Conservation (phyloP, 2,113 vertebrate genomes). For the Gobiocypris rarus region DNA sequence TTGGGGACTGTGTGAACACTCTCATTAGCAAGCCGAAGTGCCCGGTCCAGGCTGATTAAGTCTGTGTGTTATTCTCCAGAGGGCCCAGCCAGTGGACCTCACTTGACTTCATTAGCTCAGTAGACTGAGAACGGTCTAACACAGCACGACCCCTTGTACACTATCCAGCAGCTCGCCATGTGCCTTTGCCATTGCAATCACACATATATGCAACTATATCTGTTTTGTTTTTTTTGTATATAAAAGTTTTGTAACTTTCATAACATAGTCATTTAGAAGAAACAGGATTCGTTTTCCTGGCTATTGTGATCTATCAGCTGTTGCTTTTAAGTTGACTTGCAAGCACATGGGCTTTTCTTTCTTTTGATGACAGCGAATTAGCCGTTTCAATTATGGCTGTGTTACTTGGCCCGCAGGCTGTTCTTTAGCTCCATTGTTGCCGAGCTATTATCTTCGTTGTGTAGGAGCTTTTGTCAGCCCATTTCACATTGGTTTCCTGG, state of each 20-base stretch:
- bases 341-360: conserved; percentile 37
- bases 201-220: neutral
- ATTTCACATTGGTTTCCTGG: conserved; percentile 32
- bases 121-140: conserved; percentile 38
- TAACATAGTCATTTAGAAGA: neutral
- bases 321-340: conserved; percentile 35
- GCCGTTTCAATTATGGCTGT: conserved; percentile 28
- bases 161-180: conserved; percentile 6
- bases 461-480: conserved; percentile 40
- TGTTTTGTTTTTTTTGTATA: neutral
- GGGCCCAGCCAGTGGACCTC: conserved; percentile 49
- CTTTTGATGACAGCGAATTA: conserved; percentile 43
- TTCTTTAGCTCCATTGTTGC: conserved; percentile 47
- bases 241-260: neutral
- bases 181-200: neutral
- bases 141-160: conserved; percentile 18
- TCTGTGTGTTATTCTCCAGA: conserved; percentile 58
- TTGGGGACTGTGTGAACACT: conserved; percentile 42
- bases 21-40: conserved; percentile 53
- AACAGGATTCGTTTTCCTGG: neutral
- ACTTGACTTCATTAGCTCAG: conserved; percentile 62
- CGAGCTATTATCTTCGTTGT: conserved; percentile 34
- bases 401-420: conserved; percentile 36
- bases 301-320: conserved; percentile 27
- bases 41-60: conserved; percentile 58